Evolutionary conservation across 2,113 vertebrate species (phyloP).

Genomic region (Podarcis raffonei): DNA sequence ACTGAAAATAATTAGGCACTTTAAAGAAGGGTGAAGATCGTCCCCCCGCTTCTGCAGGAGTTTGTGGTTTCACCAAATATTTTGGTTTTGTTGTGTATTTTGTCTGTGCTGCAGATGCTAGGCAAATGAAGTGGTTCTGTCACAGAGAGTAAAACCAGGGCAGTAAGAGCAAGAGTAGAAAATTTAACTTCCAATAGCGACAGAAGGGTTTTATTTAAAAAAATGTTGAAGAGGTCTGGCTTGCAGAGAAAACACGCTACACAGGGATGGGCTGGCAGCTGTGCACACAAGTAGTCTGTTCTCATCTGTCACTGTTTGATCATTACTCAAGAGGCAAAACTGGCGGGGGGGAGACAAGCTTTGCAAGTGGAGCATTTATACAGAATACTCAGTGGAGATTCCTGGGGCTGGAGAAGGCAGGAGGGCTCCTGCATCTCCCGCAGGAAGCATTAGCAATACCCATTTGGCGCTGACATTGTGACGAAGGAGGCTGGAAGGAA

Average conservation of each 20-base stretch:
- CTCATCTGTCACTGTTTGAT: conserved; percentile 4
- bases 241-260: not conserved
- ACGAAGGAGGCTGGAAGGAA: not conserved
- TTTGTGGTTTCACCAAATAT: not conserved
- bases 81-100: not conserved
- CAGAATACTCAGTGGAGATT: not conserved
- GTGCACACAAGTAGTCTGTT: not conserved
- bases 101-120: too few species aligned
- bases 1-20: not conserved
- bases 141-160: not conserved
- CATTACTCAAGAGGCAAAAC: not conserved
- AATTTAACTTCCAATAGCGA: not conserved
- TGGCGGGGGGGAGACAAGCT: not conserved
- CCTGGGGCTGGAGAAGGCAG: not conserved
- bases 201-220: not conserved
- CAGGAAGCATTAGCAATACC: not conserved
- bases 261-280: not conserved
- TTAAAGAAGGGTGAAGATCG: not conserved
- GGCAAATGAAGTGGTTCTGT: not conserved
- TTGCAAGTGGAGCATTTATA: not conserved
- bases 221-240: not conserved
- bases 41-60: not conserved
- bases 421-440: not conserved
- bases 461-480: not conserved
- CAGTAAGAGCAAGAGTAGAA: not conserved